phyloP scores from a whole-genome alignment of 2,797 vertebrate species.

The Valencia hispanica region DNA sequence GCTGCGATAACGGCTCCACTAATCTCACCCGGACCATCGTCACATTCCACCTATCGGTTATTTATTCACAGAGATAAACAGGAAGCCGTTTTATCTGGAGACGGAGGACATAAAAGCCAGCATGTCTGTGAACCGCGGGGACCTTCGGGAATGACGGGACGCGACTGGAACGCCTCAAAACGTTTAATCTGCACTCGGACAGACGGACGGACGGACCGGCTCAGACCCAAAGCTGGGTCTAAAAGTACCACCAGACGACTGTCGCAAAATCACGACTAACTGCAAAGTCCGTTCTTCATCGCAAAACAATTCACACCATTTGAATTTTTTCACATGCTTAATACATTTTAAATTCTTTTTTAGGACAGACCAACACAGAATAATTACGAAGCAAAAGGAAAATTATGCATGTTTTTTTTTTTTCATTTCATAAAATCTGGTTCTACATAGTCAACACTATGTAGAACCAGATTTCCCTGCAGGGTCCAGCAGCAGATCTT shows the following conservation, averaged over 20 bases:
- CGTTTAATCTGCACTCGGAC: conserved; percentile 23
- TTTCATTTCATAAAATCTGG: no score
- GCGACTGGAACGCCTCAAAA: conserved; percentile 56
- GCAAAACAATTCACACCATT: background rate
- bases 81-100: conserved; percentile 73
- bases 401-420: no score
- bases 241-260: background rate
- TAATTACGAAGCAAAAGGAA: no score
- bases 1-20: conserved; percentile 17
- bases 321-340: background rate
- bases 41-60: conserved; percentile 36
- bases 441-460: background rate
- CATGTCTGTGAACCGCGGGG: conserved; percentile 38
- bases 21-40: conserved; percentile 31
- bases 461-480: background rate
- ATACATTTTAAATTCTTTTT: background rate
- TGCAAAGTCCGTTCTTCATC: background rate
- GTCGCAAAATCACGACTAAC: background rate
- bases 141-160: conserved; percentile 63
- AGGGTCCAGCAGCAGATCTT: background rate
- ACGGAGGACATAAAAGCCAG: conserved; percentile 60
- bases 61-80: conserved; percentile 68
- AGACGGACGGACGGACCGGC: background rate
- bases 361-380: background rate
- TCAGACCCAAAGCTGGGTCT: background rate